Base-by-base conservation (phyloP, 2,113 vertebrate species). In the Malurus alboscapulatus region DNA sequence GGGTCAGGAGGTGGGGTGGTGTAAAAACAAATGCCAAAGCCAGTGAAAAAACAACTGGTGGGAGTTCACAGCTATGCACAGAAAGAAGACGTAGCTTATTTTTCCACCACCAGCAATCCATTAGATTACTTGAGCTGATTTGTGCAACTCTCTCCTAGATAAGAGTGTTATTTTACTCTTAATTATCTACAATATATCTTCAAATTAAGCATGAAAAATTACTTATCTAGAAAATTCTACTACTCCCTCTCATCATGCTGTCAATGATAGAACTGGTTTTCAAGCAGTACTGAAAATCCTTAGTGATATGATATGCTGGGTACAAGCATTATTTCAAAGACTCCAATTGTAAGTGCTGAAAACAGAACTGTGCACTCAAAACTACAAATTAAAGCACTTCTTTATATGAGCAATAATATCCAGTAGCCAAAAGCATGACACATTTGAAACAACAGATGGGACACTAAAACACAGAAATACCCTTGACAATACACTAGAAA, bases 1-100 rank as follows among this genome's bases (percentile, higher is more conserved):
- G 26, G 3, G 3, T 7, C 0, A 1, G 15, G 7, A 34, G 11
- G 20, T 13, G n/a, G 7, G 6, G 17, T 29, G 29, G 17, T 36
- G 10, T 26, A 29, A 65, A 66, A 55, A 38, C 34, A 85, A 53
- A 21, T 1, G 10, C 13, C 17, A 53, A 26, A n/a, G 13, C 8
- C 42, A 71, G 38, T 30, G 20, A 40, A 73, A 92, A 73, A 73
- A 14, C 27, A 58, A 80, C 32, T 2, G 0, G 17, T 40, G 13
- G 16, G 26, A 88, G 36, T 21, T 90, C 47, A 74, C 12, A 74
- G 61, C 24, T 59, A 19, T 1, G 12, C 48, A 74, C 10, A 82
- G 48, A 66, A 81, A 55, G 27, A 68, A 67, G 15, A 10, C 50
- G n/a, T 9, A 71, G 53, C 19, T 74, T 21, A n/a, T 72, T 84